These are phyloP conservation scores for Lamellibrachia luymesi DNA, from an alignment of 1,140 invertebrate species.

Conservation along the genomic window DNA sequence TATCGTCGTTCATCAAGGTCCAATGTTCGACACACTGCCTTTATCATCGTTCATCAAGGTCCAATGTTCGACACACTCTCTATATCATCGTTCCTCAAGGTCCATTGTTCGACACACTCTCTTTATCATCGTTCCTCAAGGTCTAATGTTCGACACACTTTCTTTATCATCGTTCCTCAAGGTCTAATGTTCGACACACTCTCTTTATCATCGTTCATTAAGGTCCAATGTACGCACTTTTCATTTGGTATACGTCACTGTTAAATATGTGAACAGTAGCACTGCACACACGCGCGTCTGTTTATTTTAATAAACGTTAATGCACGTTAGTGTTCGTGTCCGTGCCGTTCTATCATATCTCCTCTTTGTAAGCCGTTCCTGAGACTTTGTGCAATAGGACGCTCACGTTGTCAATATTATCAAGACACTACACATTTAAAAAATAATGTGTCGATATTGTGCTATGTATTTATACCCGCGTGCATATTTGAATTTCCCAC, in stretches of 20 bases:
- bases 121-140: neutral
- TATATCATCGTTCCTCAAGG: too few relatives aligned
- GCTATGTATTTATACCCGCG: neutral
- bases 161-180: too few relatives aligned
- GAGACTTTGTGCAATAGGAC: neutral
- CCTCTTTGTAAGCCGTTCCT: neutral
- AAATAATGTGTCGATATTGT: neutral
- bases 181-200: too few relatives aligned
- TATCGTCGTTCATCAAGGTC: too few relatives aligned
- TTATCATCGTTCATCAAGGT: neutral
- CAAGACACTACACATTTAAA: neutral
- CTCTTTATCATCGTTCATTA: neutral
- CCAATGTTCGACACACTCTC: neutral
- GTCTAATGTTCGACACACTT: neutral
- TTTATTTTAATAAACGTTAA: neutral
- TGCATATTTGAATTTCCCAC: neutral
- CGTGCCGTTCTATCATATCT: neutral
- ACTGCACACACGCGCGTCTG: neutral
- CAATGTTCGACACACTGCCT: neutral
- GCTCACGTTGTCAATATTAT: neutral
- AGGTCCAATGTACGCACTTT: neutral
- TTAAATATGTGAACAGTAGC: neutral
- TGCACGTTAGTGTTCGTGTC: neutral
- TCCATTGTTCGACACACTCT: neutral
- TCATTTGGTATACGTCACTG: neutral